These are phyloP conservation scores for Centropus unirufus DNA, from an alignment of 2,113 vertebrate species.

Conservation along the genomic window DNA sequence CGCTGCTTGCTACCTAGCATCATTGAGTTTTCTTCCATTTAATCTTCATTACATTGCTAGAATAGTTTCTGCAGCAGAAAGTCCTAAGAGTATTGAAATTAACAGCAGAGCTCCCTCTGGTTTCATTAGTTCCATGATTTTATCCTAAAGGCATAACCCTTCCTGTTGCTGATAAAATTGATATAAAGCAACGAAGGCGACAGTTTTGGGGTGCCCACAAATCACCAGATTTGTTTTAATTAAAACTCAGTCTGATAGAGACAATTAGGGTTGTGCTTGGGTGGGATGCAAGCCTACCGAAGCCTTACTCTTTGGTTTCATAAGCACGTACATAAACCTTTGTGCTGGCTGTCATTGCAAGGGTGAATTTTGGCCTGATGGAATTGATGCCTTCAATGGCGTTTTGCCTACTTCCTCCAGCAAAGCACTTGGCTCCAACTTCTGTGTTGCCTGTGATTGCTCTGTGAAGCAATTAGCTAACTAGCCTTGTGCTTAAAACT, in stretches of 20 bases:
- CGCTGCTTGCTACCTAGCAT: background rate
- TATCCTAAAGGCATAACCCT: background rate
- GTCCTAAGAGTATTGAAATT: background rate
- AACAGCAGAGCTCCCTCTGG: background rate
- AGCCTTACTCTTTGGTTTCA: background rate
- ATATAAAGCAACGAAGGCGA: background rate
- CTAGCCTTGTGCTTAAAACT: conserved; percentile 45
- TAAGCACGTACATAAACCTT: background rate
- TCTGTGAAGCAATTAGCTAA: conserved; percentile 66
- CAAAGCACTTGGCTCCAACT: conserved; percentile 33
- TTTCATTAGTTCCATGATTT: background rate
- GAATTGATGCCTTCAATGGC: background rate
- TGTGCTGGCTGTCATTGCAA: background rate
- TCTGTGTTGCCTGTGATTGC: background rate
- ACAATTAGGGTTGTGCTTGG: background rate
- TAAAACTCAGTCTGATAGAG: background rate
- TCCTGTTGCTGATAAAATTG: background rate
- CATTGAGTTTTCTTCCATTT: background rate
- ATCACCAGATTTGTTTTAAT: background rate
- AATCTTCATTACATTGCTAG: background rate
- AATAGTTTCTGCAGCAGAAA: background rate
- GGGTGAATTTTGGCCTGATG: background rate
- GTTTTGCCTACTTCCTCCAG: conserved; percentile 1
- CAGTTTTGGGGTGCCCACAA: background rate
- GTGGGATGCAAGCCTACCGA: background rate